These are phyloP conservation scores for Pecten maximus DNA, from an alignment of 2,888 invertebrate species.

Conservation along the genomic window DNA sequence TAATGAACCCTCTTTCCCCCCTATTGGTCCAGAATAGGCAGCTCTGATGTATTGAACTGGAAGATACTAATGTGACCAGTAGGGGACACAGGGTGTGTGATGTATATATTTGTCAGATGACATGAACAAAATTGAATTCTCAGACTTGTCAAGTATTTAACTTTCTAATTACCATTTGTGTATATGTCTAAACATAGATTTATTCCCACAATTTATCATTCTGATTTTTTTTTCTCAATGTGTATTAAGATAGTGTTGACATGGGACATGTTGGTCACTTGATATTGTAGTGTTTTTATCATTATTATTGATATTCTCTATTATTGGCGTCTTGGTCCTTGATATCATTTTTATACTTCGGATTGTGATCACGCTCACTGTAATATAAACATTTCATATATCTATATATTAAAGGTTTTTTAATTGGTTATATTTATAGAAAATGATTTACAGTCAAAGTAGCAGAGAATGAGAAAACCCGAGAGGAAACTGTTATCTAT, in stretches of 20 bases:
- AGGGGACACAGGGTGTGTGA: constrained; percentile 10
- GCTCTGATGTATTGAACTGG: constrained; percentile 30
- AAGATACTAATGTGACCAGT: constrained; percentile 26
- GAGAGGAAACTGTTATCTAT: background rate
- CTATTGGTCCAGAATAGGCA: constrained; percentile 25
- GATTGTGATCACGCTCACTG: constrained; percentile 25
- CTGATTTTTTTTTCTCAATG: background rate
- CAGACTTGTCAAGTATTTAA: constrained; percentile 17
- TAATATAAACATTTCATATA: constrained; percentile 30
- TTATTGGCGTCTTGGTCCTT: constrained; percentile 10
- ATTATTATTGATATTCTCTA: constrained; percentile 17
- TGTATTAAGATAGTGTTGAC: background rate
- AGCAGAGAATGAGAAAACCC: background rate
- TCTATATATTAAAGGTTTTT: constrained; percentile 29
- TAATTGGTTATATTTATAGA: constrained; percentile 34
- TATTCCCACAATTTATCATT: background rate
- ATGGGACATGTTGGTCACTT: background rate
- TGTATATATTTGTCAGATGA: background rate
- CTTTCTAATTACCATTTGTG: background rate
- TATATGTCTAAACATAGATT: background rate
- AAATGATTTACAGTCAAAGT: constrained; percentile 19
- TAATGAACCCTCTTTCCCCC: background rate
- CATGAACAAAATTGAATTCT: constrained; percentile 31
- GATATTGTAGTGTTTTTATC: constrained; percentile 34
- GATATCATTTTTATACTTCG: constrained; percentile 1